phyloP scores from a whole-genome alignment of 2,113 vertebrate species.

The Poecile atricapillus region DNA sequence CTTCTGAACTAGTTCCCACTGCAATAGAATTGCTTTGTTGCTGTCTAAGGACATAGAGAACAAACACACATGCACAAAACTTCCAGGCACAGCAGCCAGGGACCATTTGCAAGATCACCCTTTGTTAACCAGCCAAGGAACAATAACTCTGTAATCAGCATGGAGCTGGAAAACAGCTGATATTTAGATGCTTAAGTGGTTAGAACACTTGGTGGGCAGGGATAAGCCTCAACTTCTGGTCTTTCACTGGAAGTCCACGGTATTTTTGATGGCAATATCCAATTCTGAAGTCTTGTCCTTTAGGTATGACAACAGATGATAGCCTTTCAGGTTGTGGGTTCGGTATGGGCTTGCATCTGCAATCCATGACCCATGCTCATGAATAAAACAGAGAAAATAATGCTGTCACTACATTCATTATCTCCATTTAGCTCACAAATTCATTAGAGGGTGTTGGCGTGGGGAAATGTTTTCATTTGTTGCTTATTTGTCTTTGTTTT shows the following conservation, averaged over 20 bases:
- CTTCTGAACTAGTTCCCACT: conserved; percentile 19
- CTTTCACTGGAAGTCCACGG: background rate
- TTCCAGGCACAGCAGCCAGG: background rate
- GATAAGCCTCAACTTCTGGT: background rate
- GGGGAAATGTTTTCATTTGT: background rate
- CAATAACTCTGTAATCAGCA: background rate
- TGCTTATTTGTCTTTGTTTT: background rate
- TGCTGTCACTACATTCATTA: background rate
- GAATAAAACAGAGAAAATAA: background rate
- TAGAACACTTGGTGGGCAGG: background rate
- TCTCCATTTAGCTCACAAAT: background rate
- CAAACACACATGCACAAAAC: background rate
- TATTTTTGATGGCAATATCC: background rate
- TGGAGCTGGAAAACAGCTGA: background rate
- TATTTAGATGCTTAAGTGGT: background rate
- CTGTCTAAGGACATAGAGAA: background rate
- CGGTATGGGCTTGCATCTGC: background rate
- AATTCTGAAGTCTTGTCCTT: background rate
- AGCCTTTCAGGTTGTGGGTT: background rate
- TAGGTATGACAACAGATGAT: background rate
- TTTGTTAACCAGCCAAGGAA: background rate
- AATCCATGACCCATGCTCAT: accelerated
- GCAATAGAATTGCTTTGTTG: conserved; percentile 14
- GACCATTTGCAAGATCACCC: background rate
- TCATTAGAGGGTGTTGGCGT: background rate